Percentiles rank a stretch among this genome's conserved stretches.
phyloP scores from a whole-genome alignment of 2,888 invertebrate genomes.

The Acheta domesticus region DNA sequence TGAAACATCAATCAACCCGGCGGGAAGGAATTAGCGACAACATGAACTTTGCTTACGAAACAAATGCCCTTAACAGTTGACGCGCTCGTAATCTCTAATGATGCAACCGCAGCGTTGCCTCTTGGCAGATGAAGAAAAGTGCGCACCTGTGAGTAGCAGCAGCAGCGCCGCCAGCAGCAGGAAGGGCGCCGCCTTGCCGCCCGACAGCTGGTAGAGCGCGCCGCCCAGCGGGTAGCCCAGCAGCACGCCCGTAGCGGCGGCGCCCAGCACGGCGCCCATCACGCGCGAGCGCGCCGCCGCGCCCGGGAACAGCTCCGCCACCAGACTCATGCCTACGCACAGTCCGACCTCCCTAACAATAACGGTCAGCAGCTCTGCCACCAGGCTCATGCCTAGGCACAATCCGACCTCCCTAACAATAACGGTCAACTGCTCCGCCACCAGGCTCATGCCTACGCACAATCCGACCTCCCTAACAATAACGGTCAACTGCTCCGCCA shows the following conservation, averaged over 20 bases:
- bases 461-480: too few relatives aligned
- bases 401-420: too few relatives aligned
- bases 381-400: slow-evolving; percentile 67
- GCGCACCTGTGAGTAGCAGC: background rate
- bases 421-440: slow-evolving; percentile 53
- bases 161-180: slow-evolving; percentile 62
- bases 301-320: slow-evolving; percentile 60
- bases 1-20: too few relatives aligned
- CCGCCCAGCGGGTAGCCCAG: slow-evolving; percentile 80
- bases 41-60: too few relatives aligned
- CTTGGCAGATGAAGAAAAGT: background rate
- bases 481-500: slow-evolving; percentile 50
- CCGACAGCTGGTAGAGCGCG: slow-evolving; percentile 64
- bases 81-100: too few relatives aligned
- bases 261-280: slow-evolving; percentile 80
- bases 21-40: too few relatives aligned
- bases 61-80: too few relatives aligned
- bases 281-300: slow-evolving; percentile 59
- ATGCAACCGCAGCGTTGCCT: too few relatives aligned
- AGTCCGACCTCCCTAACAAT: too few relatives aligned
- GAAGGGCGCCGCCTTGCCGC: slow-evolving; percentile 73
- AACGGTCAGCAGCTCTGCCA: slow-evolving; percentile 55
- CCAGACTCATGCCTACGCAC: slow-evolving; percentile 67
- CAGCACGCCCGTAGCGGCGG: slow-evolving; percentile 75
- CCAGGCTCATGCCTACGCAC: slow-evolving; percentile 66